These are phyloP conservation scores for Drosophila truncata DNA, from an alignment of 1,140 invertebrate genomes.

Conservation along the genomic window DNA sequence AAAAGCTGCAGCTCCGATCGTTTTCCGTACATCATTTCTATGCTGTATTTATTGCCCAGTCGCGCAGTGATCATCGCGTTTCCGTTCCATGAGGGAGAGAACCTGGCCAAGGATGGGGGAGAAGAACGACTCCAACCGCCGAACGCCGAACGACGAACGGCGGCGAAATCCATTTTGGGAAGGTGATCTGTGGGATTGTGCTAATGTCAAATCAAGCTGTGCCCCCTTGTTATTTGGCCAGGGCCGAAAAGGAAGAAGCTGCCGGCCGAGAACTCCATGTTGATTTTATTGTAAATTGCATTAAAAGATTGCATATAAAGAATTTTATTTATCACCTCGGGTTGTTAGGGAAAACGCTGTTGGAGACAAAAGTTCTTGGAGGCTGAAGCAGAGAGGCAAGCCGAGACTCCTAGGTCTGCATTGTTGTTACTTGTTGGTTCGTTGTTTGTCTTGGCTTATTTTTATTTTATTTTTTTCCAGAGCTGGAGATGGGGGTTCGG, in stretches of 20 bases:
- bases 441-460: constrained; percentile 73
- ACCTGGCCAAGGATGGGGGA: constrained; percentile 43
- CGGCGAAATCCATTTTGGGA: constrained; percentile 83
- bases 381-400: background rate
- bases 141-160: constrained; percentile 47
- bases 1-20: constrained; percentile 57
- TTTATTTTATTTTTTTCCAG: constrained; percentile 21
- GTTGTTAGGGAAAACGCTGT: constrained; percentile 85
- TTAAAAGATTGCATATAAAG: constrained; percentile 84
- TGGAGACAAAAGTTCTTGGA: constrained; percentile 76
- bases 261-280: constrained; percentile 70
- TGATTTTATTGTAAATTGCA: constrained; percentile 85
- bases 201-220: constrained; percentile 85
- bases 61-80: constrained; percentile 74
- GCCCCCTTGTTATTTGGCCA: constrained; percentile 82
- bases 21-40: constrained; percentile 84
- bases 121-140: constrained; percentile 22
- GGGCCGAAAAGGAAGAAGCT: constrained; percentile 58
- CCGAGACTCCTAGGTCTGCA: constrained; percentile 30
- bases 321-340: constrained; percentile 85
- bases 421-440: constrained; percentile 59
- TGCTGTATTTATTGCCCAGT: constrained; percentile 79
- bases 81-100: constrained; percentile 58
- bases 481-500: constrained; percentile 42
- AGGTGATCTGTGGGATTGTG: constrained; percentile 84